These are phyloP conservation scores for Vidua chalybeata DNA, from an alignment of 2,113 vertebrate species.

Conservation along the genomic window DNA sequence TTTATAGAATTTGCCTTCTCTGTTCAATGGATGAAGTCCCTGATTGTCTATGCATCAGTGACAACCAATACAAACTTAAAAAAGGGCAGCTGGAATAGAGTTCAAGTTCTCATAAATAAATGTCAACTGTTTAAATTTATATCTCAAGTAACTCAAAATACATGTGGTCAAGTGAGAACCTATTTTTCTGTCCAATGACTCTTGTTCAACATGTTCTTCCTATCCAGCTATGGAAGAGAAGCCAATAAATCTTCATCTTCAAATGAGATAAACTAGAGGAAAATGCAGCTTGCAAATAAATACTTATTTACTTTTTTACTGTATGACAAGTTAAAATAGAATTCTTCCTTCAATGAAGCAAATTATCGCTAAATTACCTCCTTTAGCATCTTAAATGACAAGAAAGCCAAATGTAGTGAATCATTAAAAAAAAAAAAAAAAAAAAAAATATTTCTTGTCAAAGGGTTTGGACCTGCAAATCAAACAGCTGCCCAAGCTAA, in stretches of 20 bases:
- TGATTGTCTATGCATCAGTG: neutral
- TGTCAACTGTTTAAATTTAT: neutral
- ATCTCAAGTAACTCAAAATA: neutral
- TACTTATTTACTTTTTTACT: neutral
- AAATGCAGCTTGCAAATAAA: neutral
- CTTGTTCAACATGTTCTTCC: neutral
- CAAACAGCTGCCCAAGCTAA: neutral
- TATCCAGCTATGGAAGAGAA: neutral
- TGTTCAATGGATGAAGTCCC: neutral
- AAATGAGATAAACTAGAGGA: neutral
- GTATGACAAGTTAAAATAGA: neutral
- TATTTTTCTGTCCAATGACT: neutral
- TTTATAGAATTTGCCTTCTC: neutral
- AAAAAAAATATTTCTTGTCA: neutral
- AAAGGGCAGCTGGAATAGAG: neutral
- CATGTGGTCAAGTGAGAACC: neutral
- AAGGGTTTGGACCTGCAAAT: neutral
- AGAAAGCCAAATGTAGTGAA: neutral
- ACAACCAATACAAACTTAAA: neutral
- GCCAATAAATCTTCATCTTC: neutral
- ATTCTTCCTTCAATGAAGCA: neutral
- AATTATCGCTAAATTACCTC: neutral
- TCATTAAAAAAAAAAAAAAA: neutral
- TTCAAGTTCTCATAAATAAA: neutral
- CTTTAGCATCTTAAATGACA: neutral